Conservation (phyloP, 2,113 vertebrate species). For the Sisor rabdophorus region DNA sequence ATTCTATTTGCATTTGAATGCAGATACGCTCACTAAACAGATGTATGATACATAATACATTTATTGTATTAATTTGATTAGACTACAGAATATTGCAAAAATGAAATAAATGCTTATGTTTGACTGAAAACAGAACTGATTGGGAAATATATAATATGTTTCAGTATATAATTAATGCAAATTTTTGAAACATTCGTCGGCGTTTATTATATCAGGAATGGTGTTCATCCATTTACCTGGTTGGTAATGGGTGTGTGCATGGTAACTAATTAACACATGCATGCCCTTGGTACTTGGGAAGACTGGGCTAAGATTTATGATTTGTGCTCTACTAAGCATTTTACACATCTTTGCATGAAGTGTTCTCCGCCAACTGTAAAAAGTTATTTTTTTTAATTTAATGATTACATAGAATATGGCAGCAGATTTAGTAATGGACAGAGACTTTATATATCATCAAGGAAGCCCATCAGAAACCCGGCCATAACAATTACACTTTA, state of each 20-base stretch:
- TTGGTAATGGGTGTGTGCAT: not conserved
- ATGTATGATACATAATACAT: not conserved
- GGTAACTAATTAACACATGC: slow-evolving; percentile 5
- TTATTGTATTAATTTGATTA: not conserved
- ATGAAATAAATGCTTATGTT: not conserved
- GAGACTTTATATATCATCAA: not conserved
- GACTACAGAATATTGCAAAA: not conserved
- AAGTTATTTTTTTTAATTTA: too few relatives aligned
- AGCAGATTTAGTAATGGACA: not conserved
- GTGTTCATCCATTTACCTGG: not conserved
- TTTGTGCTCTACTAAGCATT: slow-evolving; percentile 7
- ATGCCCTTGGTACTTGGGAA: slow-evolving; percentile 14
- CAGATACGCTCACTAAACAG: not conserved
- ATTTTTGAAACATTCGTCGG: not conserved
- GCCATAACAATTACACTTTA: too few relatives aligned
- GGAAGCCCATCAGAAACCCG: not conserved
- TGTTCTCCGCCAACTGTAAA: not conserved
- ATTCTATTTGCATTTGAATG: slow-evolving; percentile 24
- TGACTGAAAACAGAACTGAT: not conserved
- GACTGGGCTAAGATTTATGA: slow-evolving; percentile 19
- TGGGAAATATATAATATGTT: not conserved
- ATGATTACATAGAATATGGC: too few relatives aligned
- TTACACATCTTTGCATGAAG: slow-evolving; percentile 19
- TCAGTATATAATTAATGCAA: not conserved
- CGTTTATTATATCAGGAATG: not conserved